Conservation (phyloP, 2,797 vertebrate species). For the Platalea minor region DNA sequence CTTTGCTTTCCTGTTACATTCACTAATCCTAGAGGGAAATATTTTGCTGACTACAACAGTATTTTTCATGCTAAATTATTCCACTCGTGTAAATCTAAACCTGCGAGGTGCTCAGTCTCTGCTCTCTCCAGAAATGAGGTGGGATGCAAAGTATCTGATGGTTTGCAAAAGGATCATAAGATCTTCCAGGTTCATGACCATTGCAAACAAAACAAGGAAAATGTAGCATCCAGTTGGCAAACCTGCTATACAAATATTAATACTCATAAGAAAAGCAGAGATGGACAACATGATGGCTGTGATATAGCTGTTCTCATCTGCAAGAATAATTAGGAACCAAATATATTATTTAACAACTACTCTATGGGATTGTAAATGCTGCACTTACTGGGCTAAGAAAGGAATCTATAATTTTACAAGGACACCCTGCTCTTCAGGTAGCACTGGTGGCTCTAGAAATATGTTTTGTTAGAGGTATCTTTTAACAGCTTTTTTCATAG, state of each 20-base stretch:
- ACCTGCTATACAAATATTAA: neutral
- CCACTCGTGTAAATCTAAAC: neutral
- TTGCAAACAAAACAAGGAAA: neutral
- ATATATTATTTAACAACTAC: conserved; percentile 16
- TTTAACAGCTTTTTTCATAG: neutral
- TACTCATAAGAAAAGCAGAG: neutral
- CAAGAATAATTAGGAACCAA: neutral
- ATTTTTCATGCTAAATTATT: conserved; percentile 26
- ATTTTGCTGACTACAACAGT: neutral
- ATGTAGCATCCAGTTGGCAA: neutral
- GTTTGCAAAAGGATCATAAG: neutral
- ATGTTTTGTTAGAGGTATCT: neutral
- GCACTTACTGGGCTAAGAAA: neutral
- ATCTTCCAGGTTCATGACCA: neutral
- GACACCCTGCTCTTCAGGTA: neutral
- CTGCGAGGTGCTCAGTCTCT: neutral
- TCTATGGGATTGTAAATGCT: neutral
- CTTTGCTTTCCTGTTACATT: neutral
- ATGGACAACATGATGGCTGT: neutral
- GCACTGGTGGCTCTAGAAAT: neutral
- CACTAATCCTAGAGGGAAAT: neutral
- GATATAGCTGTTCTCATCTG: neutral
- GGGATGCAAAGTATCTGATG: neutral
- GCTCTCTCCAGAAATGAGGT: neutral
- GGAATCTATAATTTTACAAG: neutral